Percentiles rank a stretch among this genome's conserved stretches.
Evolutionary conservation across 2,797 vertebrate genomes (phyloP).

Genomic region (Molossus alvarezi): DNA sequence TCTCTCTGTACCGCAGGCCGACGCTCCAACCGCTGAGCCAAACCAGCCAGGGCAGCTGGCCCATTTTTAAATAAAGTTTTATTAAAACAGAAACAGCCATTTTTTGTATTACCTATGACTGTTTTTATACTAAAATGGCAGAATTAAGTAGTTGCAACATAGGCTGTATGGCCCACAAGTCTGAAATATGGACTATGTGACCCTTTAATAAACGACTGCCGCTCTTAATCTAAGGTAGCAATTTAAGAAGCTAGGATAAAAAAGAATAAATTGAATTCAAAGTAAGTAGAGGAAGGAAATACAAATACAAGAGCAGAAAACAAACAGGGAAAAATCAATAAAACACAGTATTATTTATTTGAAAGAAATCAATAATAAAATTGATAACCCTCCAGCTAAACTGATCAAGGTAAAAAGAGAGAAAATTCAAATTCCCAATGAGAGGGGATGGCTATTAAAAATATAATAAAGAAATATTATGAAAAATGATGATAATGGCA

Average conservation of each 20-base stretch:
- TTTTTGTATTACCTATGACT: neutral
- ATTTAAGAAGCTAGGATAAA: slow-evolving; percentile 48
- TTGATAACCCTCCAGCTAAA: neutral
- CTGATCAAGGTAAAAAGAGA: neutral
- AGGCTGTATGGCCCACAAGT: neutral
- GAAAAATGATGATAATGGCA: slow-evolving; percentile 25
- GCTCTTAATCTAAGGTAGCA: neutral
- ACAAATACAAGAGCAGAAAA: slow-evolving; percentile 3
- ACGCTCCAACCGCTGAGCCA: too few relatives aligned
- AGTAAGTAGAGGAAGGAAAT: slow-evolving; percentile 41
- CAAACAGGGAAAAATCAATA: slow-evolving; percentile 5
- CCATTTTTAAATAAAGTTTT: slow-evolving; percentile 54
- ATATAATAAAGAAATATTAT: neutral
- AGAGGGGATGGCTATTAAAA: neutral
- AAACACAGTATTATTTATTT: slow-evolving; percentile 18
- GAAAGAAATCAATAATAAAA: slow-evolving; percentile 66
- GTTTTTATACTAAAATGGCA: neutral
- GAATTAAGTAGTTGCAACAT: slow-evolving; percentile 18
- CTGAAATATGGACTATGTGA: neutral
- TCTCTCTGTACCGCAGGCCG: too few relatives aligned
- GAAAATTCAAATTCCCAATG: neutral
- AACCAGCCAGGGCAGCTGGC: neutral
- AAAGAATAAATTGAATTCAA: slow-evolving; percentile 47
- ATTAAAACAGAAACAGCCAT: slow-evolving; percentile 24
- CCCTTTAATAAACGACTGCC: neutral